A percentile compares a stretch with the other conserved stretches of the same genome.
Evolutionary conservation across 2,888 invertebrate genomes (phyloP).

Genomic region (Metellina segmentata): DNA sequence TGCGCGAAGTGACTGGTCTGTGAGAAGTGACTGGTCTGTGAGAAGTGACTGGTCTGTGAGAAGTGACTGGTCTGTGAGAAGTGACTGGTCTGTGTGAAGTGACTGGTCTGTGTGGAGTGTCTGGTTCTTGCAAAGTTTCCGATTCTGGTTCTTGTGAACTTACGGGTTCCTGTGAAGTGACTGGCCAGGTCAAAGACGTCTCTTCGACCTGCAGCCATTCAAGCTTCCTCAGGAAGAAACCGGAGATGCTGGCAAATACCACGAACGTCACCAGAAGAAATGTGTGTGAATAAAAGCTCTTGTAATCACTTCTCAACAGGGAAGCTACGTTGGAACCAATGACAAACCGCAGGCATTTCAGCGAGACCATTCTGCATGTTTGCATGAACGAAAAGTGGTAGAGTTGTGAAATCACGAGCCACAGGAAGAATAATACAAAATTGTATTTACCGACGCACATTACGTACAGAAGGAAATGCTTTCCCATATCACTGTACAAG

Average conservation of each 20-base stretch:
- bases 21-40: too few relatives aligned
- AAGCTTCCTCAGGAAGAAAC: slow-evolving; percentile 73
- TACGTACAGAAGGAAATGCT: slow-evolving; percentile 79
- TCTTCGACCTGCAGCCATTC: slow-evolving; percentile 55
- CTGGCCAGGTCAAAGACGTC: slow-evolving; percentile 78
- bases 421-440: slow-evolving; percentile 81
- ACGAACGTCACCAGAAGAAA: slow-evolving; percentile 79
- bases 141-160: too few relatives aligned
- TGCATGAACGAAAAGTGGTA: slow-evolving; percentile 81
- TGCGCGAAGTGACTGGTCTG: too few relatives aligned
- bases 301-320: slow-evolving; percentile 79
- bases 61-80: too few relatives aligned
- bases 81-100: too few relatives aligned
- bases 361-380: slow-evolving; percentile 79
- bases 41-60: too few relatives aligned
- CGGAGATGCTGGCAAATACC: slow-evolving; percentile 78
- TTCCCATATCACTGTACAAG: slow-evolving; percentile 80
- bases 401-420: slow-evolving; percentile 82
- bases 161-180: too few relatives aligned
- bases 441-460: slow-evolving; percentile 82
- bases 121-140: too few relatives aligned
- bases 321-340: slow-evolving; percentile 80
- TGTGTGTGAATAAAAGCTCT: slow-evolving; percentile 78
- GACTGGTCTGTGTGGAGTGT: too few relatives aligned
- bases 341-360: slow-evolving; percentile 80